These are phyloP conservation scores for Australoheros facetus DNA, from an alignment of 2,797 vertebrate genomes.

Conservation along the genomic window DNA sequence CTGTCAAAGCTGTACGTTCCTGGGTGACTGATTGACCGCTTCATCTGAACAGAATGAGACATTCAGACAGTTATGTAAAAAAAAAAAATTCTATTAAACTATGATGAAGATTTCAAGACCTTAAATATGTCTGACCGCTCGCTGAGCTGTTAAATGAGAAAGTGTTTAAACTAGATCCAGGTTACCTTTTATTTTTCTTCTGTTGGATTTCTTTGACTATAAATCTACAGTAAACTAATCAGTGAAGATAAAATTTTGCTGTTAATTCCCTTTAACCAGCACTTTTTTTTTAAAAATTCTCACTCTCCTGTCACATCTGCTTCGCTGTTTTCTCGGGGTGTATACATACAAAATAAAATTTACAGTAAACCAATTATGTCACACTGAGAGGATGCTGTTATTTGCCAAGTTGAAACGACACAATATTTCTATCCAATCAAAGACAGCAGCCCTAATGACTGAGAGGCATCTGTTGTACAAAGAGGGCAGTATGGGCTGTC, in stretches of 20 bases:
- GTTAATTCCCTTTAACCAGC: no score
- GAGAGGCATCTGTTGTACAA: no score
- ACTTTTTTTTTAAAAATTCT: no score
- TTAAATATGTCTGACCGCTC: not conserved
- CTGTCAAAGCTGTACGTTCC: constrained; percentile 90
- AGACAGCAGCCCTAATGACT: not conserved
- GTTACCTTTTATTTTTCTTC: not conserved
- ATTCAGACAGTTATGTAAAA: not conserved
- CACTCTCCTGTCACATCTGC: not conserved
- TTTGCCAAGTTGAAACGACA: not conserved
- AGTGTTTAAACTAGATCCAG: not conserved
- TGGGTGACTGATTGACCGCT: constrained; percentile 92
- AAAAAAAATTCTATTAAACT: not conserved
- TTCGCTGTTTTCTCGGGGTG: not conserved
- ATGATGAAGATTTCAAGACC: not conserved
- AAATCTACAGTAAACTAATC: fast-evolving
- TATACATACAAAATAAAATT: not conserved
- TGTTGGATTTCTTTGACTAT: not conserved
- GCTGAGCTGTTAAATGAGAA: not conserved
- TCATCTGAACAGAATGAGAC: constrained; percentile 82
- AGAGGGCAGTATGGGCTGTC: no score
- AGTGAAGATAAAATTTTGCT: not conserved
- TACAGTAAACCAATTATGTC: not conserved
- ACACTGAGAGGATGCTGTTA: not conserved
- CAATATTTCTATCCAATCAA: not conserved